Evolutionary conservation across 2,113 vertebrate genomes (phyloP).

Genomic region (Saguinus midas): DNA sequence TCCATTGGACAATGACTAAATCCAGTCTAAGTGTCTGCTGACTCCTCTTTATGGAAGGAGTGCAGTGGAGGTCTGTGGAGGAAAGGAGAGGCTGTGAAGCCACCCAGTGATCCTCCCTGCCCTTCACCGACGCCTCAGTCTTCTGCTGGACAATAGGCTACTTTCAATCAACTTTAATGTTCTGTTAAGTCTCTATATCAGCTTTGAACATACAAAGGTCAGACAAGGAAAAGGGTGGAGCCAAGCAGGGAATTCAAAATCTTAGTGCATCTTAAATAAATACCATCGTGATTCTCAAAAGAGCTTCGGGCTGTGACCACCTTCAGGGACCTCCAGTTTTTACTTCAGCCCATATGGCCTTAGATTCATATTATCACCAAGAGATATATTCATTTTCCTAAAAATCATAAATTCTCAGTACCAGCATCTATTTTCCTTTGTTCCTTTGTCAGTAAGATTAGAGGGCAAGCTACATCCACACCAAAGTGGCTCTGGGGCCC

Average conservation of each 20-base stretch:
- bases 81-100: background rate
- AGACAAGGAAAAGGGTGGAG: background rate
- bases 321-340: background rate
- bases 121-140: background rate
- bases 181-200: background rate
- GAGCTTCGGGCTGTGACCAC: background rate
- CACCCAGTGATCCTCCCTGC: too few species aligned
- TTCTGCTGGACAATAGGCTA: background rate
- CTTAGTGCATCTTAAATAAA: background rate
- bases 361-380: background rate
- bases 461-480: background rate
- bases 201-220: background rate
- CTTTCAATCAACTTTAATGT: background rate
- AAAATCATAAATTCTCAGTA: background rate
- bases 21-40: background rate
- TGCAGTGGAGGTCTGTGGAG: too few species aligned
- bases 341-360: background rate
- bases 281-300: background rate
- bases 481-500: background rate
- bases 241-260: background rate
- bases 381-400: background rate
- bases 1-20: background rate
- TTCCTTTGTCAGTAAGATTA: background rate
- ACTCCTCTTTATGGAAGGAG: background rate
- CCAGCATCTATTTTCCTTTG: background rate